Conservation (phyloP, 2,797 vertebrate genomes). For the Oreochromis grahami region DNA sequence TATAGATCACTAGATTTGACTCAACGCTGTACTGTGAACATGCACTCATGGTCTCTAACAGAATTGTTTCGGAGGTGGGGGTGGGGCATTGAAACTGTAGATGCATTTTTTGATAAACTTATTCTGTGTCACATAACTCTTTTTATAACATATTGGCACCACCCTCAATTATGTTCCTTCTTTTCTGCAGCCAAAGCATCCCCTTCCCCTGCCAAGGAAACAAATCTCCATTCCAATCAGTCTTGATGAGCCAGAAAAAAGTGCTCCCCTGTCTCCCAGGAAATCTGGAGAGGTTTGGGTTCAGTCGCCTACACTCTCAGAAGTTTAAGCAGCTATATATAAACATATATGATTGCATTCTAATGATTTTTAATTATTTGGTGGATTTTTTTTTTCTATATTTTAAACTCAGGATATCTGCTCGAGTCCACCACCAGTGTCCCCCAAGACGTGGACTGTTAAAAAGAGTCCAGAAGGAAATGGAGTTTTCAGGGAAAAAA, state of each 20-base stretch:
- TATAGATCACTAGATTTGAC: background rate
- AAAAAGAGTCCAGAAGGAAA: fast-evolving
- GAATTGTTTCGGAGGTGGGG: background rate
- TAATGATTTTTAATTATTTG: background rate
- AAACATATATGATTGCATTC: background rate
- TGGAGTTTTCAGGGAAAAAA: background rate
- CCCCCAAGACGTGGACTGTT: background rate
- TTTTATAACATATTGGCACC: background rate
- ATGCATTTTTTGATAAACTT: background rate
- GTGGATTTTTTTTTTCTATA: background rate
- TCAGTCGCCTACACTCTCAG: background rate
- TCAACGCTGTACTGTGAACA: background rate
- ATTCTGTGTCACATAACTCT: background rate
- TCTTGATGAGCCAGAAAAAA: background rate
- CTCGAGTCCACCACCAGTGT: background rate
- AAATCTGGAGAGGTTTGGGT: background rate
- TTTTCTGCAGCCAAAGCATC: background rate
- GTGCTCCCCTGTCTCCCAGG: background rate
- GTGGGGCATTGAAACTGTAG: background rate
- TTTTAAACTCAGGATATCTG: background rate
- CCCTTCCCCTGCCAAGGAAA: background rate
- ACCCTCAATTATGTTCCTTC: background rate
- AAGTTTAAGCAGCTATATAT: background rate
- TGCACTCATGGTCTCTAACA: background rate
- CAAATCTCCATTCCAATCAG: fast-evolving